Conservation (phyloP, 2,797 vertebrate genomes). For the Rhinophrynus dorsalis region DNA sequence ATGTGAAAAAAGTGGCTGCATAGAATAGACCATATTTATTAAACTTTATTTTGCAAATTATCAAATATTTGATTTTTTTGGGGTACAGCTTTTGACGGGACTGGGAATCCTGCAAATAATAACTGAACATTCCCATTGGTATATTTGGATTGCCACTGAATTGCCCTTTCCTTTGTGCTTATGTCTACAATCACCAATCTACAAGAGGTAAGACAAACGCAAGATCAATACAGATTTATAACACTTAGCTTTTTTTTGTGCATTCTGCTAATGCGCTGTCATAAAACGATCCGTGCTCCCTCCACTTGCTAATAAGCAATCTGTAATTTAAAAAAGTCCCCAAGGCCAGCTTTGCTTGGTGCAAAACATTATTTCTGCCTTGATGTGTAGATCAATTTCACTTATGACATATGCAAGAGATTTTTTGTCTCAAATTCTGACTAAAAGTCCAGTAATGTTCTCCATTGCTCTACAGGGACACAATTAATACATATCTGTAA, state of each 20-base stretch:
- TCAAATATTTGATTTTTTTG: too few species aligned
- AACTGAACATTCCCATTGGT: too few species aligned
- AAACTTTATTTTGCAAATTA: too few species aligned
- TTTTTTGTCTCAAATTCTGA: slow-evolving; percentile 25
- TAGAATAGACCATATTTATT: too few species aligned
- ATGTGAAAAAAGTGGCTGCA: too few species aligned
- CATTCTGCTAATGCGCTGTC: slow-evolving; percentile 14
- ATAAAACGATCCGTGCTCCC: not conserved
- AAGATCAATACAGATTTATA: slow-evolving; percentile 12
- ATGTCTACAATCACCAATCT: too few species aligned
- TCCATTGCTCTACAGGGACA: not conserved
- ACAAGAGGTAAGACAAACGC: not conserved
- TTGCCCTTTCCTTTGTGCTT: too few species aligned
- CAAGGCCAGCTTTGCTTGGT: slow-evolving; percentile 6
- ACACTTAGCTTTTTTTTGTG: not conserved
- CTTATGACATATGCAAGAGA: slow-evolving; percentile 39
- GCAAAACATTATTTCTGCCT: slow-evolving; percentile 13
- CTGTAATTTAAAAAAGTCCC: slow-evolving; percentile 9
- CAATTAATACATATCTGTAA: not conserved
- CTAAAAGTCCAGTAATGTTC: slow-evolving; percentile 16
- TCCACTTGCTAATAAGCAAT: slow-evolving; percentile 21
- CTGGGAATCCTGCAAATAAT: too few species aligned
- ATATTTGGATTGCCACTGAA: too few species aligned
- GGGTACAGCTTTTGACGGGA: too few species aligned
- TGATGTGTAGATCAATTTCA: slow-evolving; percentile 40